phyloP scores from a whole-genome alignment of 1,140 invertebrate genomes.

The Caenorhabditis inopinata region DNA sequence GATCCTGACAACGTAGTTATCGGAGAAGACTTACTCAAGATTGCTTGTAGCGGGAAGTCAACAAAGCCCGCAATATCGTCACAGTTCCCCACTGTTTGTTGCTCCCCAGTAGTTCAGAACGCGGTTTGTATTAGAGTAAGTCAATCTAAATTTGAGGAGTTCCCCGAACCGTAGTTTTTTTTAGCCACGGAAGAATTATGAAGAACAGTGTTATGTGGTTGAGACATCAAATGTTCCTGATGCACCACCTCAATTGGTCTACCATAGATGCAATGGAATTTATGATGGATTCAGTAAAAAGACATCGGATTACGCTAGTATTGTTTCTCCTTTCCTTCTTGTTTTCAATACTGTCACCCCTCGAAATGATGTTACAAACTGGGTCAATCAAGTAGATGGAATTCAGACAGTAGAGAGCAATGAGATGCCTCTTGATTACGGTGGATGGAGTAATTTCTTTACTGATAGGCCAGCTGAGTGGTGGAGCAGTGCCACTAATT shows the following conservation, averaged over 20 bases:
- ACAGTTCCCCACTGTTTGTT: slow-evolving; percentile 39
- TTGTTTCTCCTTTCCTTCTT: slow-evolving; percentile 42
- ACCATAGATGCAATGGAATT: slow-evolving; percentile 42
- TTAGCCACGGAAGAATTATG: background rate
- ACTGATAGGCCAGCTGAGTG: slow-evolving; percentile 19
- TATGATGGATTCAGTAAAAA: slow-evolving; percentile 40
- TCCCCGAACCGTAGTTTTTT: background rate
- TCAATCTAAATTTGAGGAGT: background rate
- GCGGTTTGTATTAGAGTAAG: slow-evolving; percentile 41
- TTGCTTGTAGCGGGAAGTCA: slow-evolving; percentile 43
- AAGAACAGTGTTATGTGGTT: slow-evolving; percentile 40
- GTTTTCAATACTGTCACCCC: slow-evolving; percentile 38
- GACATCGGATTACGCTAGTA: slow-evolving; percentile 20
- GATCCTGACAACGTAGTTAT: slow-evolving; percentile 17
- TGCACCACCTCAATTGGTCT: background rate
- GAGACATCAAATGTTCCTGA: background rate
- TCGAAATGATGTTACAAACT: background rate
- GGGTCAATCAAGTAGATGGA: background rate
- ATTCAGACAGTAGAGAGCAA: slow-evolving; percentile 16
- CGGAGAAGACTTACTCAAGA: slow-evolving; percentile 36
- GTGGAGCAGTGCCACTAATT: slow-evolving; percentile 2
- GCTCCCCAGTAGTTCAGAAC: slow-evolving; percentile 19
- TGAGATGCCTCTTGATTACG: slow-evolving; percentile 46
- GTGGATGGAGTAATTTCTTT: slow-evolving; percentile 34
- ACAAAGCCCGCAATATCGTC: slow-evolving; percentile 25